These are phyloP conservation scores for Trematocara unimaculatum DNA, from an alignment of 2,113 vertebrate genomes.

Conservation along the genomic window DNA sequence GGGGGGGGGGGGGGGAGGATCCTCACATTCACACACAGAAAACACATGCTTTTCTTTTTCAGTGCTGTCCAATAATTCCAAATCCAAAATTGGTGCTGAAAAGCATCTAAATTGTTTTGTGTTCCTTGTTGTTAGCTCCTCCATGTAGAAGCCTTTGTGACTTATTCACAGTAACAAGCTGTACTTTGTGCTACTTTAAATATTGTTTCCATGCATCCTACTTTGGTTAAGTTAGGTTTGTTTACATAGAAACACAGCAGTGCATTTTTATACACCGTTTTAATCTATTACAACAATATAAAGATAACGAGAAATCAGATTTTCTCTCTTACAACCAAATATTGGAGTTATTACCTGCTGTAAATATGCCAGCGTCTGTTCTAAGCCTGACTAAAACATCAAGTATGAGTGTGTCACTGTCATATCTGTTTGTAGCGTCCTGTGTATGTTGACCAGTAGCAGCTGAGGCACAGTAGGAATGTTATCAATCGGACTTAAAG, in stretches of 20 bases:
- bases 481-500: neutral
- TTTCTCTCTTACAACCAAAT: neutral
- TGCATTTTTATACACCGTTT: accelerated
- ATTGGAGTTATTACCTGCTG: neutral
- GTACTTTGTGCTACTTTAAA: neutral
- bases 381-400: neutral
- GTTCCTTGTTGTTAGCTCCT: neutral
- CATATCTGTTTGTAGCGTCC: neutral
- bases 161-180: neutral
- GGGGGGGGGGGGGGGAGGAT: neutral
- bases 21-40: neutral
- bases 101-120: neutral
- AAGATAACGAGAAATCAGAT: neutral
- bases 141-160: neutral
- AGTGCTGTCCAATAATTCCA: neutral
- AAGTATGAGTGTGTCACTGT: neutral
- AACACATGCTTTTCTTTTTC: neutral
- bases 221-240: neutral
- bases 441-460: neutral
- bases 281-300: neutral
- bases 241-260: neutral
- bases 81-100: neutral
- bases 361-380: neutral
- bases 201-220: neutral
- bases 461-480: neutral